Conservation (phyloP, 2,113 vertebrate species). For the Phyllostomus hastatus region DNA sequence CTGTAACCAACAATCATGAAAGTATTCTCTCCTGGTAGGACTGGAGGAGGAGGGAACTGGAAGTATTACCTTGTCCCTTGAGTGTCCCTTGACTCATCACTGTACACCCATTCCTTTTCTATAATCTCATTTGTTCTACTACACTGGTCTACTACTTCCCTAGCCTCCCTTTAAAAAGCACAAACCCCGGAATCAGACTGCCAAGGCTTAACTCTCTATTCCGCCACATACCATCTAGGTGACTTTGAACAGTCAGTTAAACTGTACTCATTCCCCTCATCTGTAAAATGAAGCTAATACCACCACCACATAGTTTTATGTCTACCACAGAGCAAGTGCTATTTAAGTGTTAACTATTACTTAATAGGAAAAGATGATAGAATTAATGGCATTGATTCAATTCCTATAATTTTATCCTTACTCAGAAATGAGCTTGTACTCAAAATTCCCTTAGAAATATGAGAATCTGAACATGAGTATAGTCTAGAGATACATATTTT, state of each 20-base stretch:
- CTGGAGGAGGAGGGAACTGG: neutral
- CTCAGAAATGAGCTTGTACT: neutral
- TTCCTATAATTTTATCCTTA: neutral
- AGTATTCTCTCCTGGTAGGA: neutral
- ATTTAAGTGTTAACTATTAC: neutral
- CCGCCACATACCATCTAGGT: neutral
- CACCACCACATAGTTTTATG: neutral
- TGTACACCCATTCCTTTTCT: neutral
- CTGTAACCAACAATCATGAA: neutral
- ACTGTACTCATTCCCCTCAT: neutral
- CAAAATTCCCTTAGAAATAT: conserved; percentile 18
- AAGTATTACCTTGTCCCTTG: neutral
- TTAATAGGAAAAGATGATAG: neutral
- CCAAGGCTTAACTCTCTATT: neutral
- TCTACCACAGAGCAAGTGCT: neutral
- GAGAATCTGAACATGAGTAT: neutral
- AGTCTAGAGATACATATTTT: neutral
- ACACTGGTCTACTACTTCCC: neutral
- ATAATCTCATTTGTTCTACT: neutral
- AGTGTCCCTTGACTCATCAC: neutral
- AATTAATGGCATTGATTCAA: neutral
- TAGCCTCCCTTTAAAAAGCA: neutral
- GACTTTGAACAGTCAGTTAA: neutral
- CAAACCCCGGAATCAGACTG: neutral
- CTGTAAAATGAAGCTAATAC: neutral